These are phyloP conservation scores for Watsonalla binaria DNA, from an alignment of 2,888 invertebrate genomes.

Conservation along the genomic window DNA sequence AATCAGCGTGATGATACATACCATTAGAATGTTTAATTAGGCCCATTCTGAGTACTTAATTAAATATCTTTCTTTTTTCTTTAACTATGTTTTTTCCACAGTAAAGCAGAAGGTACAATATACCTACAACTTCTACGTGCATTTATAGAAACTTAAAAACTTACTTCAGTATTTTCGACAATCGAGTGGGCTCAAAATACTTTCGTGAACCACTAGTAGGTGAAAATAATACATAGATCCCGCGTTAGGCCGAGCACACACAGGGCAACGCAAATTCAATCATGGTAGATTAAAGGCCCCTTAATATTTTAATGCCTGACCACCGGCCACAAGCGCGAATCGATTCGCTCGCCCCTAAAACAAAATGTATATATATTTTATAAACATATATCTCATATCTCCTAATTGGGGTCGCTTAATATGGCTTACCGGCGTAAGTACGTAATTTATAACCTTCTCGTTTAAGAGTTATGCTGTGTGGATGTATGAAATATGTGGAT, in stretches of 20 bases:
- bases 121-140: too few species aligned
- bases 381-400: conserved; percentile 68
- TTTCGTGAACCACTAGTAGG: conserved; percentile 32
- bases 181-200: background rate
- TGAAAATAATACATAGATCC: conserved; percentile 41
- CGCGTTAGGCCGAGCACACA: conserved; percentile 48
- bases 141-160: background rate
- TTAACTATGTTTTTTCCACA: too few species aligned
- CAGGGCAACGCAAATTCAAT: conserved; percentile 73
- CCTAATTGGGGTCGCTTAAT: conserved; percentile 78
- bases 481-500: conserved; percentile 35
- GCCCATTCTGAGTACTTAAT: too few species aligned
- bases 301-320: conserved; percentile 78
- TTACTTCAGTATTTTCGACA: background rate
- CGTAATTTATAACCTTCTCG: conserved; percentile 70
- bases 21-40: too few species aligned
- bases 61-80: too few species aligned
- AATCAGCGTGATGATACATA: too few species aligned
- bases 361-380: conserved; percentile 59
- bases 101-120: too few species aligned
- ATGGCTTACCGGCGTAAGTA: conserved; percentile 76
- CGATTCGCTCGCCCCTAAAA: conserved; percentile 60
- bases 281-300: conserved; percentile 73
- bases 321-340: conserved; percentile 68
- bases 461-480: conserved; percentile 47